These are phyloP conservation scores for Neotoma lepida DNA, from an alignment of 2,113 vertebrate species.

Conservation along the genomic window DNA sequence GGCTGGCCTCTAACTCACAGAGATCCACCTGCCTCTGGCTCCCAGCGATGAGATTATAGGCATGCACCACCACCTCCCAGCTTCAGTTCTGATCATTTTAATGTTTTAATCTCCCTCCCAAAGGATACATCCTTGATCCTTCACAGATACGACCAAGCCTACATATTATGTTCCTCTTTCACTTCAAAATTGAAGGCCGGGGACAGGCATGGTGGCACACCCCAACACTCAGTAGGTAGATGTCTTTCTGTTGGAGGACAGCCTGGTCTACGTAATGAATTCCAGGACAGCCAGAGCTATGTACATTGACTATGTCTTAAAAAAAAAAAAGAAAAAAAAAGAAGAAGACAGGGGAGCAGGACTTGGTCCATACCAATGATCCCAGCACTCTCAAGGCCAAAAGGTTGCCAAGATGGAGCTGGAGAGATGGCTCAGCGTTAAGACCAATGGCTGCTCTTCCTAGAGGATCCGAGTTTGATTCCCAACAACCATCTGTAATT, in stretches of 20 bases:
- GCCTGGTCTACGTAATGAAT: background rate
- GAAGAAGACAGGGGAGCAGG: background rate
- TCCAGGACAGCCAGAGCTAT: background rate
- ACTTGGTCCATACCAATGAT: background rate
- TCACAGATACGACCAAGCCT: background rate
- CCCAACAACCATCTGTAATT: background rate
- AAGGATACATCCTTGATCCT: background rate
- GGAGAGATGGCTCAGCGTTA: background rate
- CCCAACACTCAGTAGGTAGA: background rate
- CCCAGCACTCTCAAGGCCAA: background rate
- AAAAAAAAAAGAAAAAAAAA: background rate
- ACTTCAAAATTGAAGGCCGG: background rate
- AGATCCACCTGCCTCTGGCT: background rate
- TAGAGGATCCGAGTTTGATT: background rate
- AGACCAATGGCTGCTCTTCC: background rate
- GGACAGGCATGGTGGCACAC: background rate
- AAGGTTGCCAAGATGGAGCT: background rate
- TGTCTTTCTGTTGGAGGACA: background rate
- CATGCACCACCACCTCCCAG: background rate
- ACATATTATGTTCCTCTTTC: background rate
- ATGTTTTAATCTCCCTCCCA: background rate
- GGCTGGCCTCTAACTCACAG: background rate
- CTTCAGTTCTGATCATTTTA: background rate
- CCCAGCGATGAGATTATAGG: background rate
- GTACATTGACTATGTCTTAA: background rate